These are phyloP conservation scores for Tringa solitaria DNA, from an alignment of 2,113 vertebrate species.

Conservation along the genomic window DNA sequence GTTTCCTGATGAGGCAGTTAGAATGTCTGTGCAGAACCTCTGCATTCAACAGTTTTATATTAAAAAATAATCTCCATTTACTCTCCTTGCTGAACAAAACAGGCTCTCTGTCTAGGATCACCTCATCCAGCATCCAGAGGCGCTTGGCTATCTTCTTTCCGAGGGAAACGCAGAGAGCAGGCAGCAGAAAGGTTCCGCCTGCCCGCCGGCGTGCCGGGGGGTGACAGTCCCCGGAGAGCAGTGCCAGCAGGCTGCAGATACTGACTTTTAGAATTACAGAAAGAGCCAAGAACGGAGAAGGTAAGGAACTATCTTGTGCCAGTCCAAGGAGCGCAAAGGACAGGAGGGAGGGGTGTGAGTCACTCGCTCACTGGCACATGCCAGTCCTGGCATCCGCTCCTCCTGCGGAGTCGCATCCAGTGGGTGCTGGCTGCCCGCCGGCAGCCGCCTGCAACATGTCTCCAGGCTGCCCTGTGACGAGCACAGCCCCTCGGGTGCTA, in stretches of 20 bases:
- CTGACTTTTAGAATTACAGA: not conserved
- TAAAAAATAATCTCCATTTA: not conserved
- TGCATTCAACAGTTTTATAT: not conserved
- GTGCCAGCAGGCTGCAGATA: not conserved
- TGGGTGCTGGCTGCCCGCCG: not conserved
- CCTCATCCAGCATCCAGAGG: not conserved
- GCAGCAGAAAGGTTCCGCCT: not conserved
- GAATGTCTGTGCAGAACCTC: not conserved
- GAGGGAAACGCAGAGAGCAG: not conserved
- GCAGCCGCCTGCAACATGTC: not conserved
- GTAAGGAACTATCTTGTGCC: not conserved
- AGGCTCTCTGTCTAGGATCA: not conserved
- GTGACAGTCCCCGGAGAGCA: not conserved
- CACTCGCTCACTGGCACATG: not conserved
- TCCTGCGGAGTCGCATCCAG: not conserved
- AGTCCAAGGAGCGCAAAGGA: not conserved
- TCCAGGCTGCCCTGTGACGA: not conserved
- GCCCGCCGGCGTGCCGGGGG: not conserved
- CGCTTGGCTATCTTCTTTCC: not conserved
- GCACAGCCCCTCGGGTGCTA: not conserved
- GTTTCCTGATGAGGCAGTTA: not conserved
- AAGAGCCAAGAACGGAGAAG: not conserved
- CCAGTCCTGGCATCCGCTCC: not conserved
- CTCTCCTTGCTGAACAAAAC: not conserved
- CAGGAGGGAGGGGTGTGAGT: not conserved